Evolutionary conservation across 2,888 invertebrate species (phyloP).

Genomic region (Thymelicus lineola): DNA sequence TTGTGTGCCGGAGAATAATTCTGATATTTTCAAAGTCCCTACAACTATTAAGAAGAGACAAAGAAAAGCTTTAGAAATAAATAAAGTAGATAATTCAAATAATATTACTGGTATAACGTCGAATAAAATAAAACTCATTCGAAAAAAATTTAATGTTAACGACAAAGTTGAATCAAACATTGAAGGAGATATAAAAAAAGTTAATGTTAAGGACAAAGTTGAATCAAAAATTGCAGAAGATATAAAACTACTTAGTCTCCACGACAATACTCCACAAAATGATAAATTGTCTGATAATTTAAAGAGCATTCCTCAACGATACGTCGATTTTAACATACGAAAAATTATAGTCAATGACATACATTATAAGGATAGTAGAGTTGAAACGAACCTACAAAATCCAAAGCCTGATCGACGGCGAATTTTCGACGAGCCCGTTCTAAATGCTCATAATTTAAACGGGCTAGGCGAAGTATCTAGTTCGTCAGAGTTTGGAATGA

Average conservation of each 20-base stretch:
- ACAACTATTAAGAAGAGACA: neutral
- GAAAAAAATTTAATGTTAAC: neutral
- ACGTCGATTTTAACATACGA: neutral
- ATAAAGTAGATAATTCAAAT: neutral
- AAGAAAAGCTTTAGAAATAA: neutral
- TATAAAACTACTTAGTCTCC: constrained; percentile 12
- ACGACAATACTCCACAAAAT: neutral
- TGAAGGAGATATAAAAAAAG: constrained; percentile 11
- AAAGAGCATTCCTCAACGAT: neutral
- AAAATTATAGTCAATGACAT: constrained; percentile 20
- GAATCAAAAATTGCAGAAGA: constrained; percentile 11
- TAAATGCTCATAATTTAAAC: neutral
- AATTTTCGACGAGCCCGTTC: neutral
- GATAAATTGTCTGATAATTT: neutral
- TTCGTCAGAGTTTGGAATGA: neutral
- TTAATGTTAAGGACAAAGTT: neutral
- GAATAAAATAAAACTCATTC: neutral
- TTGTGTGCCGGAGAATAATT: neutral
- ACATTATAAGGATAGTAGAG: neutral
- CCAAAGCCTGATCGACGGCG: neutral
- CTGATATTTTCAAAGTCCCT: constrained; percentile 25
- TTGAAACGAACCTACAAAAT: neutral
- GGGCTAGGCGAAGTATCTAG: neutral
- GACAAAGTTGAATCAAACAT: neutral
- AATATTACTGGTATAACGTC: neutral